These are phyloP conservation scores for Centropyge bicolor DNA, from an alignment of 2,797 vertebrate genomes.

Conservation along the genomic window DNA sequence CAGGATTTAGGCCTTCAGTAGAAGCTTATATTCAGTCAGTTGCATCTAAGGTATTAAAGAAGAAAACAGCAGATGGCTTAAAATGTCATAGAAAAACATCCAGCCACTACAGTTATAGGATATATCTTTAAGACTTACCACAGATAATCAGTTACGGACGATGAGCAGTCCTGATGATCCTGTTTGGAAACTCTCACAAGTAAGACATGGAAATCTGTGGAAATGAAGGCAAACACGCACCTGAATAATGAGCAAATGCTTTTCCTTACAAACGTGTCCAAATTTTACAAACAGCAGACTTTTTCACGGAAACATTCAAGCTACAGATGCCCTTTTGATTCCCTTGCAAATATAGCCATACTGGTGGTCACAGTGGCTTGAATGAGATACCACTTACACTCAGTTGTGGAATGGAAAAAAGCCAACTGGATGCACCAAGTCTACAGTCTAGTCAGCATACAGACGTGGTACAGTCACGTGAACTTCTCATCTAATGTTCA, in stretches of 20 bases:
- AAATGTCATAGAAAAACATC: neutral
- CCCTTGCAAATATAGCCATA: conserved; percentile 69
- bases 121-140: conserved; percentile 70
- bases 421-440: conserved; percentile 26
- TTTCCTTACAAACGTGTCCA: conserved; percentile 30
- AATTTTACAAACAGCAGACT: conserved; percentile 45
- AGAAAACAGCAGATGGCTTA: neutral
- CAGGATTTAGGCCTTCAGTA: conserved; percentile 9
- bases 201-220: conserved; percentile 83
- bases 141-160: conserved; percentile 50
- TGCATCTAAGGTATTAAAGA: conserved; percentile 2
- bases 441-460: conserved; percentile 22
- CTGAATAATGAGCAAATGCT: conserved; percentile 40
- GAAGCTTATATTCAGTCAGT: conserved; percentile 5
- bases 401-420: conserved; percentile 44
- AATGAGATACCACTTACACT: conserved; percentile 61
- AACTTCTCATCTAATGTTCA: conserved; percentile 24
- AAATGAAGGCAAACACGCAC: conserved; percentile 51
- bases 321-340: conserved; percentile 72
- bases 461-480: conserved; percentile 23
- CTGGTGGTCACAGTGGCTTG: conserved; percentile 63
- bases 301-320: conserved; percentile 46
- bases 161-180: conserved; percentile 66
- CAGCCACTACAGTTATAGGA: neutral
- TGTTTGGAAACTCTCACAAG: conserved; percentile 69